Base-by-base conservation (phyloP, 2,888 invertebrate species). In the Dryococelus australis region DNA sequence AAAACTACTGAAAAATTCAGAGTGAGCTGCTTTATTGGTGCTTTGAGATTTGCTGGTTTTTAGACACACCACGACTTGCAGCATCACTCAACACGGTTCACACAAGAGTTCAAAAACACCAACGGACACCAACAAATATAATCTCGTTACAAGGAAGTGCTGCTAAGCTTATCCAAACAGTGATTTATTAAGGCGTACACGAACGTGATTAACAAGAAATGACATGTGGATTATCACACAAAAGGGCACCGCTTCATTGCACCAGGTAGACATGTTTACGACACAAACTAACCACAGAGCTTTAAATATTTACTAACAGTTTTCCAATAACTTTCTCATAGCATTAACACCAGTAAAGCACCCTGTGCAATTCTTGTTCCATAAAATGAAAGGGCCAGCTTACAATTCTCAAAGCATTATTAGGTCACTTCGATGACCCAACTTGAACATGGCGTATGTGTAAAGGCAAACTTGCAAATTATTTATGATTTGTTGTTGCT, bases 171-270 rank as follows among this genome's bases (percentile, higher is more conserved):
- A 65, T 65, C 8, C 65, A 12, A 65, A 65, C 6, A 5, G 20
- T 65, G 65, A n/a, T 65, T 65, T 65, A 24, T 65, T 65, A 65
- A 65, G 65, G 65, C 65, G 16, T 65, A 65, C 65, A 65, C n/a
- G 16, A 65, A 65, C 16, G 65, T 65, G 65, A 65, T 65, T 65
- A 65, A n/a, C n/a, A n/a, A 65, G 8, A 65, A 16, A 12, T 10
- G 10, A 16, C 65, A 1, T 24, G n/a, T n/a, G n/a, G n/a, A 65
- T 16, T 65, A 24, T 65, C n/a, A 65, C 47, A 65, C 65, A 16
- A 1, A 65, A 65, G 65, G 65, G n/a, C 65, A 65, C 65, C 65
- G n/a, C 20, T 65, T 65, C 20, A 2, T n/a, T n/a, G 65, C 65
- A 65, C 65, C 65, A 65, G 47, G 47, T 16, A 16, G 16, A 47